Evolutionary conservation across 2,797 vertebrate genomes (phyloP).

Genomic region (Galagoides demidoff): DNA sequence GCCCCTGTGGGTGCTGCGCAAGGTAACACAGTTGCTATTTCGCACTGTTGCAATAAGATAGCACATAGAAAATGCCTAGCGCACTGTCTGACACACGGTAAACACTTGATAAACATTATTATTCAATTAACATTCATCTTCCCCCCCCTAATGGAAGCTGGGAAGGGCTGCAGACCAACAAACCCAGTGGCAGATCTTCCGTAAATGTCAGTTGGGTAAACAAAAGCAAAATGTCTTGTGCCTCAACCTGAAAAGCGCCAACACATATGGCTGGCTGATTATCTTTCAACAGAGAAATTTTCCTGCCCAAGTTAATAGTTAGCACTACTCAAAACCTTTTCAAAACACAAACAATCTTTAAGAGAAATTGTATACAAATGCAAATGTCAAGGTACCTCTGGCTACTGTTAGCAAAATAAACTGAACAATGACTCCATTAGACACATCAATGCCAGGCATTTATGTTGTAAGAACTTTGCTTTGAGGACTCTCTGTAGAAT

Average conservation of each 20-base stretch:
- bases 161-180: not conserved
- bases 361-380: conserved; percentile 13
- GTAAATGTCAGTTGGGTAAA: not conserved
- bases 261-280: not conserved
- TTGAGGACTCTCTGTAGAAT: not conserved
- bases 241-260: not conserved
- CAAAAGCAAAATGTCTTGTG: not conserved
- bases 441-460: not conserved
- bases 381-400: conserved; percentile 56
- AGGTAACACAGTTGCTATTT: not conserved
- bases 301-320: not conserved
- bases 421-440: not conserved
- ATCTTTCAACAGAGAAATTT: conserved; percentile 17
- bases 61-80: not conserved
- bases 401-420: conserved; percentile 54
- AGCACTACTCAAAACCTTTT: conserved; percentile 45
- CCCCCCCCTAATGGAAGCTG: not conserved
- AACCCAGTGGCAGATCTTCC: not conserved
- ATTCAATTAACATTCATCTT: not conserved
- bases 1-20: not conserved
- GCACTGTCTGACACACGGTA: not conserved
- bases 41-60: rapidly evolving
- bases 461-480: not conserved
- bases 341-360: conserved; percentile 41
- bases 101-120: not conserved